A percentile compares a stretch with the other conserved stretches of the same genome.
phyloP scores from a whole-genome alignment of 2,888 invertebrate species.

The Pseudolycoriella hygida region DNA sequence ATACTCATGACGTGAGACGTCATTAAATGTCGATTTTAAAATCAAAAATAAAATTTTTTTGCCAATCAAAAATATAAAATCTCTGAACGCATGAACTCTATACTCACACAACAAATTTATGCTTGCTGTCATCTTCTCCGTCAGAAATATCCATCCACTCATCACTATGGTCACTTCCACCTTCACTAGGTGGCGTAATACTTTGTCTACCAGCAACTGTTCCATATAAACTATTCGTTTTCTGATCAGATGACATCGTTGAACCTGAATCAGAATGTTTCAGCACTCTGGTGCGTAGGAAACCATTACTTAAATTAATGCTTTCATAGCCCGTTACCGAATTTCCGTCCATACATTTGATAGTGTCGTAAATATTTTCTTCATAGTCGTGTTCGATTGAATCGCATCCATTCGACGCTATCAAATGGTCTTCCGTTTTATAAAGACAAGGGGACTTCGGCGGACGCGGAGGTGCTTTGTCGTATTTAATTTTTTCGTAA shows the following conservation, averaged over 20 bases:
- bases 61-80: not conserved
- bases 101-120: constrained; percentile 28
- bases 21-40: too few species aligned
- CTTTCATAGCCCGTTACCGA: not conserved
- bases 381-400: constrained; percentile 11
- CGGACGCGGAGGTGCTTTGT: constrained; percentile 14
- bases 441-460: constrained; percentile 9
- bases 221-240: constrained; percentile 28
- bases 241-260: constrained; percentile 27
- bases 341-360: constrained; percentile 33
- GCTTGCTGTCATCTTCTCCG: constrained; percentile 10
- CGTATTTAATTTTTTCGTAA: constrained; percentile 12
- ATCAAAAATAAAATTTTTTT: too few species aligned
- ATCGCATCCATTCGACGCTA: not conserved
- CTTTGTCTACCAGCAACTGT: constrained; percentile 17
- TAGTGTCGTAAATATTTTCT: constrained; percentile 45
- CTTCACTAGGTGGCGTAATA: constrained; percentile 6
- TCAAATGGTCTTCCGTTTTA: not conserved
- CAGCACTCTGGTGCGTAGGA: constrained; percentile 12
- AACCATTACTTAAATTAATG: constrained; percentile 2
- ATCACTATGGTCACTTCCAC: constrained; percentile 24
- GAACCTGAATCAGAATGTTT: constrained; percentile 24
- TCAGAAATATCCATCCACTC: constrained; percentile 29
- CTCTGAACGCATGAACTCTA: not conserved
- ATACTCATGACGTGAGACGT: too few species aligned